Evolutionary conservation across 2,113 vertebrate species (phyloP).

Genomic region (Gopherus evgoodei): DNA sequence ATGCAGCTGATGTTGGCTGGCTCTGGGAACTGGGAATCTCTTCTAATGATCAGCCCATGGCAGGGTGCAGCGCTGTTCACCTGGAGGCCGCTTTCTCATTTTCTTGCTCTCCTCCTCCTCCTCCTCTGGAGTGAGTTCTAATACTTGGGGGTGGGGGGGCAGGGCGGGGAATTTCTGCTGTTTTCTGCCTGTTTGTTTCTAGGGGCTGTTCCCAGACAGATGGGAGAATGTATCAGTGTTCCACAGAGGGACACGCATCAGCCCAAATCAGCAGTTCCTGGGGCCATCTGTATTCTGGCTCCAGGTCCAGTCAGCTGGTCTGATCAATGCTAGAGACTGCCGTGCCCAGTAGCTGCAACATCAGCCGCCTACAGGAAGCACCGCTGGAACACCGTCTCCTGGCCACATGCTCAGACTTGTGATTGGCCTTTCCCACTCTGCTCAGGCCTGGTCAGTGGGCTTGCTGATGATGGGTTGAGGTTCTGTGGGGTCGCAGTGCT

Average conservation of each 20-base stretch:
- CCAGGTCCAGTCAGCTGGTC: not conserved
- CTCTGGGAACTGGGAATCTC: not conserved
- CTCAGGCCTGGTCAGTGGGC: not conserved
- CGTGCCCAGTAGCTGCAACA: too few relatives aligned
- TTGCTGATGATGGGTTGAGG: not conserved
- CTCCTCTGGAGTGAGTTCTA: too few relatives aligned
- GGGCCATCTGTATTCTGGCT: not conserved
- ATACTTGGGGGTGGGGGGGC: too few relatives aligned
- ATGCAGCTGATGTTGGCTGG: not conserved
- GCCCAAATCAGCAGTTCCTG: too few relatives aligned
- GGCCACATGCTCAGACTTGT: too few relatives aligned
- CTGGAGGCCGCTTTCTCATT: not conserved
- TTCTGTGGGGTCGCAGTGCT: not conserved
- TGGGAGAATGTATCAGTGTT: too few relatives aligned
- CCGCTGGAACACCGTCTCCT: too few relatives aligned
- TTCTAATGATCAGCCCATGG: not conserved
- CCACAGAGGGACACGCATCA: too few relatives aligned
- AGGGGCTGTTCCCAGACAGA: not conserved
- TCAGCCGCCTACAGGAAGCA: not conserved
- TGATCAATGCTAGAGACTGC: accelerated
- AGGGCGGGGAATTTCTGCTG: not conserved
- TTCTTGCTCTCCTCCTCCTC: not conserved
- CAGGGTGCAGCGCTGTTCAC: not conserved
- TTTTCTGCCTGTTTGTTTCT: not conserved
- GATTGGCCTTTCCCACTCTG: not conserved